Base-by-base conservation (phyloP, 2,113 vertebrate genomes). In the Gulo gulo region DNA sequence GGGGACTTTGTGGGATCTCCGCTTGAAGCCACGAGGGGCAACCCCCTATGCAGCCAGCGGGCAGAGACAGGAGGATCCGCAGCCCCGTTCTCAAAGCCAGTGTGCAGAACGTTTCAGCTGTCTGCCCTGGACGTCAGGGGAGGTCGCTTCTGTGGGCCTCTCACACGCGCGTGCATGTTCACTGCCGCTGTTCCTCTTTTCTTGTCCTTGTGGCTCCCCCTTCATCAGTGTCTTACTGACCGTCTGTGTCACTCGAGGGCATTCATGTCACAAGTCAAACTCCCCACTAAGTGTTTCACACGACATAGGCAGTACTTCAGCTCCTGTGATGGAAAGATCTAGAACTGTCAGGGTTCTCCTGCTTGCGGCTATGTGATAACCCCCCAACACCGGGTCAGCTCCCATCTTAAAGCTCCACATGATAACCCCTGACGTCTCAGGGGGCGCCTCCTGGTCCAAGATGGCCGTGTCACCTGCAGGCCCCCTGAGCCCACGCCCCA, bases 51-150 rank as follows among this genome's bases (percentile, higher is more conserved):
- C 63, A 31, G 2, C 29, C 59, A 36, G 34, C 0, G 10, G n/a
- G 36, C 47, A 26, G 8, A 57, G 55, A 42, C 2, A 3, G n/a
- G 71, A 26, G 47, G 39, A 12, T 0, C 73, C 4, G 6, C 34
- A 36, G 45, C 24, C 84, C 21, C 29, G 0, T 36, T 4, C 42
- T 23, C 31, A 36, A 6, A 78, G 42, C 47, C 12, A 29, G 18
- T 21, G 0, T 4, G 7, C 3, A 67, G 15, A 13, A n/a, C 31
- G 9, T 34, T 7, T 34, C 1, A 0, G 67, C 52, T 2, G 0
- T 21, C 50, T 36, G 2, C 50, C n/a, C 36, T 69, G 11, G 18
- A 74, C 74, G 23, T 61, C 65, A 26, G 3, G 0, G 6, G 73
- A 31, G 18, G 61, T 71, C 47, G 36, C 26, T 47, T 61, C 23